These are phyloP conservation scores for Mesoligia furuncula DNA, from an alignment of 2,888 invertebrate species.

Conservation along the genomic window DNA sequence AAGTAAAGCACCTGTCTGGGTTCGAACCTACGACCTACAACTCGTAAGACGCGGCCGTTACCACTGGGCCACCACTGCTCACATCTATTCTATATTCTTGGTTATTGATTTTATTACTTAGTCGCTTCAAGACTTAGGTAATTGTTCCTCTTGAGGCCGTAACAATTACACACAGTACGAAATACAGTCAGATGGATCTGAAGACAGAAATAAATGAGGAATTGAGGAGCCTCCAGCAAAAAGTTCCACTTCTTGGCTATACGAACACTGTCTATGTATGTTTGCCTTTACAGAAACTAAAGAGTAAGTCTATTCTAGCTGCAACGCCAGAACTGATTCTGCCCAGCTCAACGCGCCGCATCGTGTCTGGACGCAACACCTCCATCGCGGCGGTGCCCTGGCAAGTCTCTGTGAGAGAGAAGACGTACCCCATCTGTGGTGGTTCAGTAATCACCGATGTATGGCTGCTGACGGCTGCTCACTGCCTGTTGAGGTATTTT, in stretches of 20 bases:
- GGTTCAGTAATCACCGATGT: slow-evolving; percentile 86
- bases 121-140: not conserved
- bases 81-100: not conserved
- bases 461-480: slow-evolving; percentile 89
- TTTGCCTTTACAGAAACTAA: not conserved
- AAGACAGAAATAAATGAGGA: not conserved
- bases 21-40: no score
- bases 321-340: slow-evolving; percentile 14
- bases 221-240: not conserved
- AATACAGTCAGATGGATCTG: not conserved
- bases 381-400: slow-evolving; percentile 89
- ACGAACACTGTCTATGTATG: not conserved
- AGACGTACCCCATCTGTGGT: slow-evolving; percentile 88
- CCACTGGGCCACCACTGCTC: no score
- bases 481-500: slow-evolving; percentile 82
- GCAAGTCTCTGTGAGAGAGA: slow-evolving; percentile 88
- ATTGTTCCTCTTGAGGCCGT: not conserved
- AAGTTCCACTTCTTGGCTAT: not conserved
- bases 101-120: not conserved
- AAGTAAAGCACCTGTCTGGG: no score
- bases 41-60: no score
- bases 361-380: slow-evolving; percentile 88
- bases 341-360: slow-evolving; percentile 80
- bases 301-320: not conserved
- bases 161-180: not conserved